A percentile compares a stretch with the other conserved stretches of the same genome.
phyloP scores from a whole-genome alignment of 2,113 vertebrate genomes.

The Ptychochromis oligacanthus region DNA sequence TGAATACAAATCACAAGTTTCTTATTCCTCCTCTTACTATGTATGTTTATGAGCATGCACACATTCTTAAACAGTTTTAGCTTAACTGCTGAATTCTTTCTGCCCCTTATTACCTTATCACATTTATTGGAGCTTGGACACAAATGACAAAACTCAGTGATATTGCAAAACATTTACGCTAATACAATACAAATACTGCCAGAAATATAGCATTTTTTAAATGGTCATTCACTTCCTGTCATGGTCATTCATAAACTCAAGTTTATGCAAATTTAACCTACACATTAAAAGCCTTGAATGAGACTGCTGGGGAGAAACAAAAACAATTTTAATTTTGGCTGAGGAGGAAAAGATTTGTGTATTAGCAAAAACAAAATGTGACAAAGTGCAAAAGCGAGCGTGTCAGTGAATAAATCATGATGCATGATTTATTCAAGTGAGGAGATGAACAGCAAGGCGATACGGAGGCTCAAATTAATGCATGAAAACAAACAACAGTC shows the following conservation, averaged over 20 bases:
- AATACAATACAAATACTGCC: neutral
- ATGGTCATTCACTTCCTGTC: too few species aligned
- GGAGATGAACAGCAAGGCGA: neutral
- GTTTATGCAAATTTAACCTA: neutral
- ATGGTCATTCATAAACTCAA: too few species aligned
- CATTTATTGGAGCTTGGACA: neutral
- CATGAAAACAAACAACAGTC: neutral
- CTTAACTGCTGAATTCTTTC: neutral
- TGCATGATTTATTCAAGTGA: neutral
- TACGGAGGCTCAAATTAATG: neutral
- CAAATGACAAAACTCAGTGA: neutral
- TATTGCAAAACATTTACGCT: neutral
- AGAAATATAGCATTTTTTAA: neutral
- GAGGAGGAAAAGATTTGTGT: neutral
- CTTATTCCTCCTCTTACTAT: accelerated
- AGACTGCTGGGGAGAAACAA: neutral
- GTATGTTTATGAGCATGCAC: neutral
- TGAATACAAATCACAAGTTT: neutral
- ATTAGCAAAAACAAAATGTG: neutral
- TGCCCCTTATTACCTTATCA: neutral
- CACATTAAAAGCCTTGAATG: neutral
- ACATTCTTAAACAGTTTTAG: neutral
- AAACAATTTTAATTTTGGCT: neutral
- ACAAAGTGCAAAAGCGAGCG: neutral
- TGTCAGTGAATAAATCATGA: neutral